Evolutionary conservation across 2,888 invertebrate species (phyloP).

Genomic region (Macrophya annulata): DNA sequence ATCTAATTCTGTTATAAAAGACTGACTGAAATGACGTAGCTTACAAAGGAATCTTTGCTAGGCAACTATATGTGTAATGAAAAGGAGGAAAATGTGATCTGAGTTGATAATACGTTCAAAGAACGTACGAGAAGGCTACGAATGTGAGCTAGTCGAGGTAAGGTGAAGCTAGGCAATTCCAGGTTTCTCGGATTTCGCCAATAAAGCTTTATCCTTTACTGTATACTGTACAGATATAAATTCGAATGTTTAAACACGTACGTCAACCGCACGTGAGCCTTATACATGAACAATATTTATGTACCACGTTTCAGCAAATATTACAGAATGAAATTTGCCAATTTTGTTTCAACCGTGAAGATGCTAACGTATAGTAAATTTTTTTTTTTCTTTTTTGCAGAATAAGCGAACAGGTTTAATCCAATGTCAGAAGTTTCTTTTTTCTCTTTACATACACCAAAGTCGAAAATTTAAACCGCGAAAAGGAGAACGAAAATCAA

Average conservation of each 20-base stretch:
- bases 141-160: not conserved
- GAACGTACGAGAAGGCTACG: not conserved
- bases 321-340: not conserved
- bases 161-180: not conserved
- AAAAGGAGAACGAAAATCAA: not conserved
- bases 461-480: not conserved
- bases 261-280: not conserved
- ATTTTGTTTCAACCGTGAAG: not conserved
- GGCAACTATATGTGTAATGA: not conserved
- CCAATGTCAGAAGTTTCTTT: too few relatives aligned
- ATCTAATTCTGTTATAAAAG: not conserved
- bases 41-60: not conserved
- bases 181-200: conserved; percentile 18
- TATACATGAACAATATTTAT: conserved; percentile 30
- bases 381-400: not conserved
- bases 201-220: not conserved
- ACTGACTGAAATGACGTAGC: not conserved
- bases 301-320: conserved; percentile 14
- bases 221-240: not conserved
- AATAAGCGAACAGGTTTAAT: too few relatives aligned
- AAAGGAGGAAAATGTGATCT: not conserved
- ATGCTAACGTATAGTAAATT: not conserved
- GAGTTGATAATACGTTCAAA: not conserved
- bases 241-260: conserved; percentile 4
- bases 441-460: not conserved